Conservation (phyloP, 2,113 vertebrate genomes). For the Lycaon pictus region DNA sequence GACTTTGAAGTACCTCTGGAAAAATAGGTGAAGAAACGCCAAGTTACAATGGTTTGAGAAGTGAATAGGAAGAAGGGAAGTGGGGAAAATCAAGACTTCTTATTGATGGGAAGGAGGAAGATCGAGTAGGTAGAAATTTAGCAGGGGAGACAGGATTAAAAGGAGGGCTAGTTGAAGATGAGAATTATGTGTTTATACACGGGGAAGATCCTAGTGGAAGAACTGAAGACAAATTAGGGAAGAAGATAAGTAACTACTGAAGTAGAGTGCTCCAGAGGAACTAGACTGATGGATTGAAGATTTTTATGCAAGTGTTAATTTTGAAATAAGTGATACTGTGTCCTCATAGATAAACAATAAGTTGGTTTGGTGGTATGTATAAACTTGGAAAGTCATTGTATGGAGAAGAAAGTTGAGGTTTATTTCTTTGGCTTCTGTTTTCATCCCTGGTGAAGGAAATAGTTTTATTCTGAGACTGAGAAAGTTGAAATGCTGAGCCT, state of each 20-base stretch:
- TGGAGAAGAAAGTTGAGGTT: background rate
- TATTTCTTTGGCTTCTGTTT: background rate
- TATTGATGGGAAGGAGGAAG: background rate
- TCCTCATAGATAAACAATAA: background rate
- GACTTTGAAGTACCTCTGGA: background rate
- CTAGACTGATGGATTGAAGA: background rate
- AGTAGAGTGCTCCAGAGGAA: too few relatives aligned
- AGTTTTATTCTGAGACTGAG: background rate
- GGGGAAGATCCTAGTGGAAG: background rate
- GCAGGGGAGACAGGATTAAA: background rate
- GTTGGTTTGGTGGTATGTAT: background rate
- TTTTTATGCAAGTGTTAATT: background rate
- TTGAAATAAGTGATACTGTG: background rate
- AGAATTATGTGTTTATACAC: background rate
- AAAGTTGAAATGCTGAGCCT: background rate
- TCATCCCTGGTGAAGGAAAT: background rate
- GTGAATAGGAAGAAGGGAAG: background rate
- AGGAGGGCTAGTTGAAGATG: background rate
- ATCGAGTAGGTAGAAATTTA: background rate
- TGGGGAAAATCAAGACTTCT: background rate
- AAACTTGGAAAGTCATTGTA: background rate
- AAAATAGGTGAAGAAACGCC: background rate
- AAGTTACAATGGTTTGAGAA: background rate
- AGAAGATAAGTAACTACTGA: background rate
- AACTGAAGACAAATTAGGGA: background rate